A percentile compares a stretch with the other conserved stretches of the same genome.
These are phyloP conservation scores for Ctenomys sociabilis DNA, from an alignment of 2,113 vertebrate genomes.

Conservation along the genomic window DNA sequence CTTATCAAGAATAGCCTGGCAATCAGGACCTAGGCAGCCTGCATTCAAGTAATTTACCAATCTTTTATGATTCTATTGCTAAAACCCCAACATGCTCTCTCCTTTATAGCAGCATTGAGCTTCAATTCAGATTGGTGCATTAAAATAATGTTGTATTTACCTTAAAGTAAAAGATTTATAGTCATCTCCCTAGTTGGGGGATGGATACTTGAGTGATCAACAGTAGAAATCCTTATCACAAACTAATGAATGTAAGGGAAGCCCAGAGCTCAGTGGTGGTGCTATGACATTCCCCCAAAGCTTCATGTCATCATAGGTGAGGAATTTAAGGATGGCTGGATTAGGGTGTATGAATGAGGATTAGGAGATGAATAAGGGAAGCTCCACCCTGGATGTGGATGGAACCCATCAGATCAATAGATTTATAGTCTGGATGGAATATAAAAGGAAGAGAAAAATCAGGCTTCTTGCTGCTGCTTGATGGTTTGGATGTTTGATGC, in stretches of 20 bases:
- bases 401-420: background rate
- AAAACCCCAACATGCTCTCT: background rate
- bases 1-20: background rate
- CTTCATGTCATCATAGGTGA: background rate
- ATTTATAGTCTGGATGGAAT: background rate
- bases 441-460: background rate
- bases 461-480: background rate
- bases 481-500: background rate
- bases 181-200: background rate
- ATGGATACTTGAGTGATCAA: background rate
- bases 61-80: constrained; percentile 10
- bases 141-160: background rate
- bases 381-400: no score
- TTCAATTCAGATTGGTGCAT: background rate
- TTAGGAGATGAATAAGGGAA: background rate
- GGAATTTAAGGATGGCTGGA: background rate
- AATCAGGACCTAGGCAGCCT: background rate
- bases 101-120: background rate
- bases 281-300: background rate
- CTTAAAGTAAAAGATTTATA: background rate
- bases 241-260: background rate
- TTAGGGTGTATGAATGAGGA: background rate
- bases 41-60: background rate
- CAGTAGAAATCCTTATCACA: background rate
- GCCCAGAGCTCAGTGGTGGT: background rate